Conservation (phyloP, 2,113 vertebrate species). For the Sapayoa aenigma region DNA sequence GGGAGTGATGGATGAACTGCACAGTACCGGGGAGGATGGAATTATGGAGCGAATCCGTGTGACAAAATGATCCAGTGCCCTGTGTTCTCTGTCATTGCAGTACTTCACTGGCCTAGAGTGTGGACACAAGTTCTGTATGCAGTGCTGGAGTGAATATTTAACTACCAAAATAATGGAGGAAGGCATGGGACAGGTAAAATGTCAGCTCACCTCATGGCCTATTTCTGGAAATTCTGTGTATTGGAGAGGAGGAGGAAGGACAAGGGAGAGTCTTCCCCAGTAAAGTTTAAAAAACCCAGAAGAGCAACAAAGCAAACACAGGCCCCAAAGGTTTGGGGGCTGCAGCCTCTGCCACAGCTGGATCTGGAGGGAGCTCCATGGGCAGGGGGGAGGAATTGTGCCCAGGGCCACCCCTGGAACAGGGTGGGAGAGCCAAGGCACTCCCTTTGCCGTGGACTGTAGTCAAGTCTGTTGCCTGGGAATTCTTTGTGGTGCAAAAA, state of each 20-base stretch:
- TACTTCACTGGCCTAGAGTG: constrained; percentile 99
- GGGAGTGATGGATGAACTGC: not conserved
- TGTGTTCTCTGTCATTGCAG: constrained; percentile 72
- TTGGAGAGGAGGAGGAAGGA: not conserved
- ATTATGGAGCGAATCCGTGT: not conserved
- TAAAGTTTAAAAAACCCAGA: not conserved
- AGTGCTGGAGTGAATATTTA: constrained; percentile 99
- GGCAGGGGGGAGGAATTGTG: not conserved
- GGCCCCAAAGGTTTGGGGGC: no score
- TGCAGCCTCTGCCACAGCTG: not conserved
- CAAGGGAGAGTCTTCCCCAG: not conserved
- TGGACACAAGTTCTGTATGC: constrained; percentile 99
- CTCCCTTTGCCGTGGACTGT: not conserved
- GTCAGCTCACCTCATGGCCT: not conserved
- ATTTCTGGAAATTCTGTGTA: not conserved
- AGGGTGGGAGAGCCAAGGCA: not conserved
- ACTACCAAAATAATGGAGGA: constrained; percentile 99
- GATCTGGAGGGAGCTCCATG: not conserved
- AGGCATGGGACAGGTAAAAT: constrained; percentile 98
- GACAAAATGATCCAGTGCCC: not conserved
- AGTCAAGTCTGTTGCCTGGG: not conserved
- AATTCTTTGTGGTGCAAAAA: not conserved
- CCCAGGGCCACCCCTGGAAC: not conserved
- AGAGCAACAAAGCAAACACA: not conserved
- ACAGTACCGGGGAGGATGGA: not conserved